Percentiles rank a stretch among this genome's conserved stretches.
These are phyloP conservation scores for Anarsia innoxiella DNA, from an alignment of 2,888 invertebrate species.

Conservation along the genomic window DNA sequence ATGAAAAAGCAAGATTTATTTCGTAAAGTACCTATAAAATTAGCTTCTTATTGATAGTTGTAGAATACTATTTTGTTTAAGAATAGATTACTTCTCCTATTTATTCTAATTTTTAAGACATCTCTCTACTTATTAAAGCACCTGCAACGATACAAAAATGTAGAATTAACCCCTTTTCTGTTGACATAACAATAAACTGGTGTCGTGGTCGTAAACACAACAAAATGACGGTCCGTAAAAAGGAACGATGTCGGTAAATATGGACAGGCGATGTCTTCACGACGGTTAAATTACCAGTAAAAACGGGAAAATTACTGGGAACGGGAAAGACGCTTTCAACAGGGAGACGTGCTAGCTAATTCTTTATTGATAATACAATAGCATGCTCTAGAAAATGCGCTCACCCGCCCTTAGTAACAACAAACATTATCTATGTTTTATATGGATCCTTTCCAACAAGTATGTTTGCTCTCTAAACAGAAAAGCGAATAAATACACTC, in stretches of 20 bases:
- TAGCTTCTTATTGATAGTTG: too few species aligned
- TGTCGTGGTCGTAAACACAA: constrained; percentile 58
- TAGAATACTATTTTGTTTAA: too few species aligned
- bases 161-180: constrained; percentile 55
- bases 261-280: constrained; percentile 57
- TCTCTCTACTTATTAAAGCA: too few species aligned
- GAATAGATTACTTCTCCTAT: too few species aligned
- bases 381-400: constrained; percentile 12
- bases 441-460: neutral
- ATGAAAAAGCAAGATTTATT: neutral
- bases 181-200: constrained; percentile 58
- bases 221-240: constrained; percentile 59
- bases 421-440: too few species aligned
- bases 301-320: constrained; percentile 34
- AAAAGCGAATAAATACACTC: constrained; percentile 12
- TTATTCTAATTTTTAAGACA: too few species aligned
- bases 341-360: constrained; percentile 37
- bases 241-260: constrained; percentile 65
- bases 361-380: constrained; percentile 47
- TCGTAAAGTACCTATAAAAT: too few species aligned
- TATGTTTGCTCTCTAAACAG: constrained; percentile 20
- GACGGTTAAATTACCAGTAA: constrained; percentile 22
- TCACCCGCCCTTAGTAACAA: constrained; percentile 21
- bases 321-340: constrained; percentile 35
- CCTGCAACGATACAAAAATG: constrained; percentile 43